Base-by-base conservation (phyloP, 1,140 invertebrate genomes). In the Calliopsis andreniformis region DNA sequence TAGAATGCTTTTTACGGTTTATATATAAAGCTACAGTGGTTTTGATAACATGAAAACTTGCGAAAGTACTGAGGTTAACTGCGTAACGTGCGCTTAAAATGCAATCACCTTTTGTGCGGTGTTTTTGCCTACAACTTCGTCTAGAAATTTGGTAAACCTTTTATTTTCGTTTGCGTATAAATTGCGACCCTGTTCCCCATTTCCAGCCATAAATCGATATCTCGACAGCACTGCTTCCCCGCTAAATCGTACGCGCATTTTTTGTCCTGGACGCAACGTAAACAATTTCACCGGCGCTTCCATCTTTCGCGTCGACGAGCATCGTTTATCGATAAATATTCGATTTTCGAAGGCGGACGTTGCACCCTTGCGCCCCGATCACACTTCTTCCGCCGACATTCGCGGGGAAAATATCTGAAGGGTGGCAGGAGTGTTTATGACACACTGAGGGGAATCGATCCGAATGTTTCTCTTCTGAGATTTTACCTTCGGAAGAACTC, bases 201-300 rank as follows among this genome's bases (percentile, higher is more conserved):
- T 51, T 76, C 69, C 61, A 61, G 42, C 73, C 25, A 51, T 23
- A 59, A 76, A 76, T 76, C 73, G 64, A 76, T 76, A 69, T 67
- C 71, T 20, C 28, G 18, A 14, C 3, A 32, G 8, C 10, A 0
- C 14, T 8, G 18, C 4, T 30, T 28, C 53, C 43, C 25, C 23
- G 8, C 16, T 30, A 4, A 14, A 51, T 20, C 23, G 28, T 23
- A 5, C 45, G 32, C 10, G 58, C 32, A 62, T 76, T 69, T 69
- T 76, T 69, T 69, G 51, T 18, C 7, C n/a, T 23, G 7, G 45
- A 3, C n/a, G 16, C 30, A 23, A 51, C 51, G 63, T 56, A 67
- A 75, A 75, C 71, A 75, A 53, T 75, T 67, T 66, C 63, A 43
- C 42, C 20, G 71, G 30, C 51, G 43, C 51, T 75, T 75, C 67